Evolutionary conservation across 2,797 vertebrate genomes (phyloP).

Genomic region (Galagoides demidoff): DNA sequence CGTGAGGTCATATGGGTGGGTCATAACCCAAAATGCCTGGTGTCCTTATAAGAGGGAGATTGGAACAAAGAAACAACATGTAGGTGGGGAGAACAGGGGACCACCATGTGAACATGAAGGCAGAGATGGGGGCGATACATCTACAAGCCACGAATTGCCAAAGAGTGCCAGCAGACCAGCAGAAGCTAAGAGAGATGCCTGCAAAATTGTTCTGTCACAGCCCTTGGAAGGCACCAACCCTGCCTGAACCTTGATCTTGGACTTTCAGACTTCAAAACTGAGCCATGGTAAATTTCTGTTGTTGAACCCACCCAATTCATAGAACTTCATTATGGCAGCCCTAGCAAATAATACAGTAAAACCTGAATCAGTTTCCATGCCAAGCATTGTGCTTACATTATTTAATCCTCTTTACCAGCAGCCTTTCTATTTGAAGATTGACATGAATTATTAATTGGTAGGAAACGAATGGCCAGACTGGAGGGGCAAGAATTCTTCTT

Average conservation of each 20-base stretch:
- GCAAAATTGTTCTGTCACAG: not conserved
- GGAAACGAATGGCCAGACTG: not conserved
- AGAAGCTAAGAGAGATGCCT: not conserved
- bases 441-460: not conserved
- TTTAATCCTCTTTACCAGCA: not conserved
- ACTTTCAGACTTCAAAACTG: not conserved
- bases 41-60: not conserved
- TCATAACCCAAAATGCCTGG: not conserved
- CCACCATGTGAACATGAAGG: rapidly evolving
- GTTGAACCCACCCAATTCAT: not conserved
- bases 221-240: not conserved
- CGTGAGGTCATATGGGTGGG: not conserved
- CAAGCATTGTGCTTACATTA: not conserved
- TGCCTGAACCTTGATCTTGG: not conserved
- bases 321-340: not conserved
- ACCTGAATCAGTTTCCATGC: not conserved
- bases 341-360: not conserved
- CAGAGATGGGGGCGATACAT: not conserved
- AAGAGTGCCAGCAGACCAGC: not conserved
- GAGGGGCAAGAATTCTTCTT: not conserved
- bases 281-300: not conserved
- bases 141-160: not conserved
- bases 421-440: not conserved
- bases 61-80: not conserved
- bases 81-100: not conserved